These are phyloP conservation scores for Lasioglossum leucozonium DNA, from an alignment of 2,888 invertebrate genomes.

Conservation along the genomic window DNA sequence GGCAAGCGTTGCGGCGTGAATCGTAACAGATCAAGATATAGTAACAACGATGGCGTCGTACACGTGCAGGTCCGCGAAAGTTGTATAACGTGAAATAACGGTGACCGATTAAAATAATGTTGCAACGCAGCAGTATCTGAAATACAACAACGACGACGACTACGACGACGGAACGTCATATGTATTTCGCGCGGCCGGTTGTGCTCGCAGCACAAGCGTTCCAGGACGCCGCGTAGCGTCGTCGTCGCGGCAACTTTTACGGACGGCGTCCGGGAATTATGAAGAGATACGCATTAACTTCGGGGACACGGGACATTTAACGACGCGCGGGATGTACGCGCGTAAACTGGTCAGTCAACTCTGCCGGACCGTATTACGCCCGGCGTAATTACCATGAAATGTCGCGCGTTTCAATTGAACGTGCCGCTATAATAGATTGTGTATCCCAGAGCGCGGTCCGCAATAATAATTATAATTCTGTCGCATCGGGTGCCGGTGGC, in stretches of 20 bases:
- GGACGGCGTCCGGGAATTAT: constrained; percentile 18
- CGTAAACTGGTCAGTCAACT: constrained; percentile 36
- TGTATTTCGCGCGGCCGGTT: neutral
- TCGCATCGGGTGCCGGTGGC: constrained; percentile 14
- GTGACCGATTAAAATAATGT: too few relatives aligned
- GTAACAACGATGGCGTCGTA: too few relatives aligned
- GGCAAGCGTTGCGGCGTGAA: too few relatives aligned
- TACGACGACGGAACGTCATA: neutral
- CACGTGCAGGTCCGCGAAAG: too few relatives aligned
- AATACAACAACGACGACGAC: neutral
- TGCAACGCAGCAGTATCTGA: too few relatives aligned
- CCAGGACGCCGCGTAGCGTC: neutral
- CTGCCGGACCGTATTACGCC: constrained; percentile 32
- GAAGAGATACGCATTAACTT: constrained; percentile 23
- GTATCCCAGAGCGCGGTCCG: constrained; percentile 3
- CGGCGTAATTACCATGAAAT: constrained; percentile 45
- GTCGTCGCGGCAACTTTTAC: neutral
- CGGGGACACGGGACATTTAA: constrained; percentile 34
- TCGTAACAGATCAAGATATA: too few relatives aligned
- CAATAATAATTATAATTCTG: constrained; percentile 46
- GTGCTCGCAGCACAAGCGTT: neutral
- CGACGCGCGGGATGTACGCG: constrained; percentile 37
- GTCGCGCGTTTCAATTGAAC: constrained; percentile 46
- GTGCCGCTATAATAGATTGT: constrained; percentile 29
- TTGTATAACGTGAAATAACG: too few relatives aligned